Evolutionary conservation across 2,113 vertebrate species (phyloP).

Genomic region (Brachyhypopomus occidentalis): DNA sequence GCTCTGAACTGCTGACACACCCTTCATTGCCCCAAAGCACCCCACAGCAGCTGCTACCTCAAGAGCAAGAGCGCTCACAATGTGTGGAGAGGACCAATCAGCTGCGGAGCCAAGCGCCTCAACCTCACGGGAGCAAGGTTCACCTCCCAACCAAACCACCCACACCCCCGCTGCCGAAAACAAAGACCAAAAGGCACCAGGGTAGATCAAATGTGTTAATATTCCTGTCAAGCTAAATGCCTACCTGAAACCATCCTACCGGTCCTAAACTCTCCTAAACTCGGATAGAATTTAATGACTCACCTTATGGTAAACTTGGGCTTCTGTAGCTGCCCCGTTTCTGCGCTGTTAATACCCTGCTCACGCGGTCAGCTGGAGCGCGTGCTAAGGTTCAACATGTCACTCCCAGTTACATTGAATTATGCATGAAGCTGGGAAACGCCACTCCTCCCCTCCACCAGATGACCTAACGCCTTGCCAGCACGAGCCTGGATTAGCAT

Average conservation of each 20-base stretch:
- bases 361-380: slow-evolving; percentile 50
- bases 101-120: slow-evolving; percentile 22
- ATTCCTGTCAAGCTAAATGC: slow-evolving; percentile 4
- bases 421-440: slow-evolving; percentile 70
- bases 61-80: slow-evolving; percentile 56
- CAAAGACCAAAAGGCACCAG: slow-evolving; percentile 28
- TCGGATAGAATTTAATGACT: background rate
- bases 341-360: slow-evolving; percentile 48
- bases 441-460: slow-evolving; percentile 53
- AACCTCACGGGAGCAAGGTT: slow-evolving; percentile 47
- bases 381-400: slow-evolving; percentile 63
- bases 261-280: background rate
- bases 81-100: slow-evolving; percentile 57
- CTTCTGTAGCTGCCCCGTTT: background rate
- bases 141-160: slow-evolving; percentile 35
- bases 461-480: slow-evolving; percentile 53
- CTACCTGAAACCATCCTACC: background rate
- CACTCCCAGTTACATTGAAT: slow-evolving; percentile 68
- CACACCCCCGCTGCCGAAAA: slow-evolving; percentile 8
- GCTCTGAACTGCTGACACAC: slow-evolving; percentile 71
- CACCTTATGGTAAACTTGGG: slow-evolving; percentile 18
- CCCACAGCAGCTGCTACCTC: slow-evolving; percentile 44
- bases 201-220: slow-evolving; percentile 28
- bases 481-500: slow-evolving; percentile 52
- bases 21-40: slow-evolving; percentile 59